phyloP scores from a whole-genome alignment of 2,888 invertebrate genomes.

The Erynnis tages region DNA sequence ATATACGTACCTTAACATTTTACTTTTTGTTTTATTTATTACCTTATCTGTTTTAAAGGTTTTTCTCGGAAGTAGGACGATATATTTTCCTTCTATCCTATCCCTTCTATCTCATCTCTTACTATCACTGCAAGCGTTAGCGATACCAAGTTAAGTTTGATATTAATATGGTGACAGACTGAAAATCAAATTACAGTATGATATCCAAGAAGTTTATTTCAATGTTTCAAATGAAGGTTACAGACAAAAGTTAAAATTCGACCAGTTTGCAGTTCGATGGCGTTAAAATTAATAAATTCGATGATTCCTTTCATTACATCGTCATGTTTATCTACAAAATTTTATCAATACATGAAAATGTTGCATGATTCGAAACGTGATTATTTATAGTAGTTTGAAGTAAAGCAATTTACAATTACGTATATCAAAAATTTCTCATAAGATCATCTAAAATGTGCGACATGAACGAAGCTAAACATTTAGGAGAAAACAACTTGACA shows the following conservation, averaged over 20 bases:
- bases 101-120: no score
- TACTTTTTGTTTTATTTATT: conserved; percentile 36
- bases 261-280: conserved; percentile 33
- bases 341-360: conserved; percentile 29
- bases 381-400: conserved; percentile 1
- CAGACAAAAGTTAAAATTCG: conserved; percentile 39
- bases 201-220: conserved; percentile 54
- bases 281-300: conserved; percentile 56
- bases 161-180: not conserved
- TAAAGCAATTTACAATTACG: conserved; percentile 25
- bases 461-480: conserved; percentile 37
- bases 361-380: conserved; percentile 3
- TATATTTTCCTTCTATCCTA: no score
- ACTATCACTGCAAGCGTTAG: no score
- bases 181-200: conserved; percentile 33
- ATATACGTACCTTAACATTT: conserved; percentile 68
- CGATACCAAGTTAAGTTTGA: not conserved
- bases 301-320: conserved; percentile 41
- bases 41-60: not conserved
- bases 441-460: conserved; percentile 30
- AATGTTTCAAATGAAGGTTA: conserved; percentile 42
- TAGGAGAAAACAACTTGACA: conserved; percentile 33
- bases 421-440: conserved; percentile 12
- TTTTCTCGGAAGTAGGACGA: no score
- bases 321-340: conserved; percentile 43